A percentile compares a stretch with the other conserved stretches of the same genome.
Evolutionary conservation across 1,140 invertebrate species (phyloP).

Genomic region (Teleogryllus occipitalis): DNA sequence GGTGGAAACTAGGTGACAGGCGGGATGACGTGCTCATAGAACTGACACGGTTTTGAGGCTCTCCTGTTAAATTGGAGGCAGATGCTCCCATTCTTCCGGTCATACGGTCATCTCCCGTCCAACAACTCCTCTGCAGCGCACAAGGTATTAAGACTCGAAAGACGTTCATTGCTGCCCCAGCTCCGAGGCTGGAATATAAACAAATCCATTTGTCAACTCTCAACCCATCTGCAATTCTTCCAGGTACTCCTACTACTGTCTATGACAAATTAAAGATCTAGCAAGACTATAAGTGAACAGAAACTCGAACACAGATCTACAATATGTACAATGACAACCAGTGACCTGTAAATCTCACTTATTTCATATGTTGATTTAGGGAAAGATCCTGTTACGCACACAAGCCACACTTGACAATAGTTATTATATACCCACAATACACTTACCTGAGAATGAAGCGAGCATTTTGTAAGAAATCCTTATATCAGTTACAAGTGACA

Average conservation of each 20-base stretch:
- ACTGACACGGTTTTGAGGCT: constrained; percentile 15
- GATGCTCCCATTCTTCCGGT: constrained; percentile 37
- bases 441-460: constrained; percentile 18
- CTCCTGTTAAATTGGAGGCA: constrained; percentile 25
- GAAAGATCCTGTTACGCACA: neutral
- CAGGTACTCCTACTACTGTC: neutral
- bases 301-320: neutral
- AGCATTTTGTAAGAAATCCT: constrained; percentile 16
- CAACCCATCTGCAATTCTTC: neutral
- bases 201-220: neutral
- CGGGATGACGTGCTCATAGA: constrained; percentile 8
- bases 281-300: neutral
- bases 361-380: neutral
- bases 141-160: constrained; percentile 49
- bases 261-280: neutral
- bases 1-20: constrained; percentile 8
- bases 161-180: constrained; percentile 51
- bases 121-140: constrained; percentile 48
- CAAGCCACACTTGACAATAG: neutral
- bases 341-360: constrained; percentile 10
- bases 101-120: constrained; percentile 41
- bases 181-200: constrained; percentile 38
- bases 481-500: neutral
- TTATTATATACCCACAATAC: neutral
- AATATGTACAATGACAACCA: constrained; percentile 9